Evolutionary conservation across 2,797 vertebrate species (phyloP).

Genomic region (Lagorchestes hirsutus): DNA sequence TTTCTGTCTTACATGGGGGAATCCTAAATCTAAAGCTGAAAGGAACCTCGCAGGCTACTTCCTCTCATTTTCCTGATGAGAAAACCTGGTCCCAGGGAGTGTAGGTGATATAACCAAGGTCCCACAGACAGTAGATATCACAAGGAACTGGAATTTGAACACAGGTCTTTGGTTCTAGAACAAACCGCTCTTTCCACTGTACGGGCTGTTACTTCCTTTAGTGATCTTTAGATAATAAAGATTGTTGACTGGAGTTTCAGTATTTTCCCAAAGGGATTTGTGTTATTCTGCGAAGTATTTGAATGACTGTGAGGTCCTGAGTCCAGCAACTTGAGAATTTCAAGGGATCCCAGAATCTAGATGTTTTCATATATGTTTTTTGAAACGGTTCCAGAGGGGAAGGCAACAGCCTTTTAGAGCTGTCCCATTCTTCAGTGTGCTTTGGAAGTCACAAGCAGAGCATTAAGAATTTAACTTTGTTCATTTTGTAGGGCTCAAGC

Average conservation of each 20-base stretch:
- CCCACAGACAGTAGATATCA: background rate
- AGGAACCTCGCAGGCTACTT: background rate
- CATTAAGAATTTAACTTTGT: constrained; percentile 46
- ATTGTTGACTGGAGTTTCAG: background rate
- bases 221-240: background rate
- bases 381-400: constrained; percentile 28
- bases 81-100: background rate
- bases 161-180: background rate
- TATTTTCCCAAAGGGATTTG: background rate
- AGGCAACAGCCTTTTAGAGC: constrained; percentile 32
- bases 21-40: background rate
- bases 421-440: constrained; percentile 16
- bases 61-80: background rate
- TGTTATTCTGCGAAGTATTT: background rate
- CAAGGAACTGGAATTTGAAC: background rate
- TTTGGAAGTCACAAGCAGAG: constrained; percentile 47
- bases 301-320: background rate
- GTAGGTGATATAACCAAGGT: background rate
- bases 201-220: background rate
- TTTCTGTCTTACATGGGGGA: background rate
- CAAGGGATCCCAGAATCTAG: background rate
- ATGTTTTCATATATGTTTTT: constrained; percentile 43
- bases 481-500: constrained; percentile 85
- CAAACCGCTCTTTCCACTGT: background rate
- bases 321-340: constrained; percentile 26